Percentiles rank a stretch among this genome's conserved stretches.
These are phyloP conservation scores for Drosophila nr. medialis DNA, from an alignment of 2,888 invertebrate species.

Conservation along the genomic window DNA sequence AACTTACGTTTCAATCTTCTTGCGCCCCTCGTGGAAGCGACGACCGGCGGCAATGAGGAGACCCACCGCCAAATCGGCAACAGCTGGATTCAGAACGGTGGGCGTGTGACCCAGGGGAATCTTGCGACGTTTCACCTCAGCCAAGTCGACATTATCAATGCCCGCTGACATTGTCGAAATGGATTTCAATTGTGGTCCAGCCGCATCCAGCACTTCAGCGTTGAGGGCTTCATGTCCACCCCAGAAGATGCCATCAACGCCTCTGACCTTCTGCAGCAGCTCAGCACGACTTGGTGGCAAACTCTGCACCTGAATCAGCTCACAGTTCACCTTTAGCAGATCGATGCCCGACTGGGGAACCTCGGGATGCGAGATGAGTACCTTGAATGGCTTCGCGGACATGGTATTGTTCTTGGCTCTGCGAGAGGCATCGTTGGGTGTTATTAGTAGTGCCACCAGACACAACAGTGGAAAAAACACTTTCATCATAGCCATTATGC, in stretches of 20 bases:
- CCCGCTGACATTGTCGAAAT: conserved; percentile 95
- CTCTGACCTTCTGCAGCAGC: conserved; percentile 80
- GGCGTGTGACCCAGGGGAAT: conserved; percentile 94
- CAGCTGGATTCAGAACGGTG: conserved; percentile 89
- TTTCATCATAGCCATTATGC: conserved; percentile 26
- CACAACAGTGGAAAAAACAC: conserved; percentile 20
- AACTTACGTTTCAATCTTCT: conserved; percentile 86
- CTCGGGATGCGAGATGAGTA: conserved; percentile 90
- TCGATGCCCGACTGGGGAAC: conserved; percentile 88
- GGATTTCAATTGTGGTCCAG: conserved; percentile 89
- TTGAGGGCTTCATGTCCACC: conserved; percentile 76
- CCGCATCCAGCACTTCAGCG: conserved; percentile 81
- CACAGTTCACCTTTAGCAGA: conserved; percentile 86
- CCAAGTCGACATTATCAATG: conserved; percentile 91
- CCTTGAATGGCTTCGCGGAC: conserved; percentile 85
- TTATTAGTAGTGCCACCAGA: conserved; percentile 30
- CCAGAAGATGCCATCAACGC: conserved; percentile 83
- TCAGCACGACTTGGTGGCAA: conserved; percentile 79
- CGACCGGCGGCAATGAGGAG: conserved; percentile 91
- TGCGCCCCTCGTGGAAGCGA: conserved; percentile 91
- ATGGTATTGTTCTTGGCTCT: conserved; percentile 61
- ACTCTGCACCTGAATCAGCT: conserved; percentile 76
- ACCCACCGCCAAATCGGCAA: conserved; percentile 93
- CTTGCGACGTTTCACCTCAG: conserved; percentile 89
- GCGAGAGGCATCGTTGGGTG: conserved; percentile 47